Evolutionary conservation across 2,888 invertebrate genomes (phyloP), one percentile per base, ranked within the genome.

Genomic region (Apodemia mormo): DNA sequence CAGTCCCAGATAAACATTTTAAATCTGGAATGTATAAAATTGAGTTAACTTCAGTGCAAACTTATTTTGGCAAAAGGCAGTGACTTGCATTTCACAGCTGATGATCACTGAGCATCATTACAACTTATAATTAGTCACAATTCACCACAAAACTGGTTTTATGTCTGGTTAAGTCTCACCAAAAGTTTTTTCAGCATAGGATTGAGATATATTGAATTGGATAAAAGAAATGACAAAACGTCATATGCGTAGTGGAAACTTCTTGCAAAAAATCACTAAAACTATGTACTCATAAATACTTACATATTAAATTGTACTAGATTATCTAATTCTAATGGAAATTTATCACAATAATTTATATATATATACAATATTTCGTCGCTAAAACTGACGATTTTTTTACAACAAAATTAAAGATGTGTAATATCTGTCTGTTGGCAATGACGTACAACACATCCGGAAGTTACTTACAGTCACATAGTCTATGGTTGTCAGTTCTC

Each of bases 1-100:
- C 98, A 98, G 93, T 98, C 98, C 97, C 97, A 97, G 94, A 98
- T 96, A 95, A 98, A 98, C 98, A 98, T 98, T 88, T 85, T 92
- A 87, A 86, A 88, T 91, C 92, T 92, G 90, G 79, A 92, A 82
- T 68, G 68, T 72, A 73, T 65, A 74, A 76, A 75, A 73, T 66
- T 68, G 66, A 54, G 66, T 49, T 73, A 65, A 66, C 40, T 58
- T 65, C 37, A 71, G 54, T 65, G 65, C 61, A 69, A 64, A 71
- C 45, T 43, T 69, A 68, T 68, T 70, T 49, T 58, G 67, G 49
- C 33, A 29, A 14, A 29, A 86, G 72, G 78, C 78, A 83, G 72
- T 76, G 83, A 83, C 82, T 80, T 68, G 76, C 74, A 72, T 33
- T 49, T 64, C 64, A 52, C 67, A 45, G 54, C 54, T 54, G 14